Percentiles rank a stretch among this genome's conserved stretches.
Conservation (phyloP, 1,140 invertebrate genomes). For the Mamestra configurata region DNA sequence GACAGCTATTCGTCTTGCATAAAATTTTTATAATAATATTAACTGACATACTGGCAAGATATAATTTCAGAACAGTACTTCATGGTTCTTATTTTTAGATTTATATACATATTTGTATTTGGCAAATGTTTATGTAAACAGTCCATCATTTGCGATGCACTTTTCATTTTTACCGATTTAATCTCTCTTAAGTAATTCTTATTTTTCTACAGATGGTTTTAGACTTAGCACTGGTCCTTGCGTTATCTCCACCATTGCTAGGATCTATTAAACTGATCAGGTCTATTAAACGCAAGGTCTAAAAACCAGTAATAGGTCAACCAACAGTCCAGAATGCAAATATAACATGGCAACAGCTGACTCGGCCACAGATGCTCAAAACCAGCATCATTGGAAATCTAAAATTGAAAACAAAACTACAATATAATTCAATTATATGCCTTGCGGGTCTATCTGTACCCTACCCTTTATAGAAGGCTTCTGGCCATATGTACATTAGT, state of each 20-base stretch:
- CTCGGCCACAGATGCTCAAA: not conserved
- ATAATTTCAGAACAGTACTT: no score
- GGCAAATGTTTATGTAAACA: no score
- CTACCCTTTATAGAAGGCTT: not conserved
- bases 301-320: constrained; percentile 21
- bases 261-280: not conserved
- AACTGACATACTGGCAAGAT: no score
- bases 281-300: not conserved
- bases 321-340: constrained; percentile 20
- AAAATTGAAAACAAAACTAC: constrained; percentile 13
- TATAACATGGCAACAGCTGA: constrained; percentile 6
- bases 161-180: no score
- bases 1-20: not conserved
- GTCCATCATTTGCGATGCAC: no score
- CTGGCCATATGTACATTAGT: not conserved
- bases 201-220: not conserved
- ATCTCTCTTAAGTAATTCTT: no score
- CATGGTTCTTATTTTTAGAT: no score
- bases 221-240: not conserved
- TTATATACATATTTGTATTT: no score
- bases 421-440: constrained; percentile 10
- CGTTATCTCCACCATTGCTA: not conserved
- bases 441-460: not conserved
- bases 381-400: constrained; percentile 17
- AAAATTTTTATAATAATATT: not conserved